These are phyloP conservation scores for Himalopsyche phryganea DNA, from an alignment of 1,140 invertebrate species.

Conservation along the genomic window DNA sequence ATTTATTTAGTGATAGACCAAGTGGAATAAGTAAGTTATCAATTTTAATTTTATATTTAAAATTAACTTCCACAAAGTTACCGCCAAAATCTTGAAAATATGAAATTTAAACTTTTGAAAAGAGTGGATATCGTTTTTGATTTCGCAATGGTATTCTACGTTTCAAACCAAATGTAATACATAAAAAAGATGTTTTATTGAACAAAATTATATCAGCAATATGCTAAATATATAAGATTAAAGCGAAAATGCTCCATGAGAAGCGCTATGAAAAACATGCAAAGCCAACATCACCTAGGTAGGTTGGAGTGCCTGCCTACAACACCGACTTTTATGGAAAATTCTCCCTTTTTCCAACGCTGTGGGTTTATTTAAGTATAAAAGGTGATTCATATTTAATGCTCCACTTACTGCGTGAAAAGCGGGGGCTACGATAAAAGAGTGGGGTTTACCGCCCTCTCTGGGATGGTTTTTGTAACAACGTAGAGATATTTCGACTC, in stretches of 20 bases:
- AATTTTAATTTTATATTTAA: no score
- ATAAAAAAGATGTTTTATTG: no score
- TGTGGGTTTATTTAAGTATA: constrained; percentile 32
- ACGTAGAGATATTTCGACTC: background rate
- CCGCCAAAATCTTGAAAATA: no score
- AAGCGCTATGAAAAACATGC: background rate
- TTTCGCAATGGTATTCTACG: no score
- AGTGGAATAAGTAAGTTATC: no score
- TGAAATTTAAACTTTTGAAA: no score
- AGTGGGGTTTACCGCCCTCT: constrained; percentile 1
- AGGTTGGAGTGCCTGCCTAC: background rate
- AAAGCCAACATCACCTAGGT: background rate
- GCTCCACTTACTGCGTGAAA: constrained; percentile 22
- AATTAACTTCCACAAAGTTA: no score
- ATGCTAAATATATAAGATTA: no score
- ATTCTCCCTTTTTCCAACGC: constrained; percentile 27
- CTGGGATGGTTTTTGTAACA: constrained; percentile 1
- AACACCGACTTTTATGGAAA: constrained; percentile 24
- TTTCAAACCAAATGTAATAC: no score
- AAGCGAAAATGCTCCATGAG: background rate
- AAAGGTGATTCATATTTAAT: constrained; percentile 33
- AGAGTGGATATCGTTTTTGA: no score
- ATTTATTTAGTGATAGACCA: no score
- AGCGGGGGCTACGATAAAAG: background rate
- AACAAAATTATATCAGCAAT: no score